Evolutionary conservation across 2,888 invertebrate species (phyloP).

Genomic region (Willowsia nigromaculata): DNA sequence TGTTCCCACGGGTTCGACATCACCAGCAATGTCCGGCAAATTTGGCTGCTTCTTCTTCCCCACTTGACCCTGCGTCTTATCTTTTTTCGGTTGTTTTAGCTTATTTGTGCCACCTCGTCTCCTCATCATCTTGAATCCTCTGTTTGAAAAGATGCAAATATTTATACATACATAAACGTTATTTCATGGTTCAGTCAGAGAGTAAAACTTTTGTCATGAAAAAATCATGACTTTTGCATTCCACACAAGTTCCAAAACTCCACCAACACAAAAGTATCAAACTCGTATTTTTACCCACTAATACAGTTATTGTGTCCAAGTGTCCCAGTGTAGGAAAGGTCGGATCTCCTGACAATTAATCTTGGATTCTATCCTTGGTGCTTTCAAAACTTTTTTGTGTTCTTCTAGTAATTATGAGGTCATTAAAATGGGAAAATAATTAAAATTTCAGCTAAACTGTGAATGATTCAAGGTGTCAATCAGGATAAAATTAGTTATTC

Average conservation of each 20-base stretch:
- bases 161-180: too few species aligned
- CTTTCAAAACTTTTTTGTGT: conserved; percentile 8
- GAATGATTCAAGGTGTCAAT: too few species aligned
- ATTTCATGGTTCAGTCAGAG: too few species aligned
- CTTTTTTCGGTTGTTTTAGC: not conserved
- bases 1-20: not conserved
- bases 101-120: conserved; percentile 32
- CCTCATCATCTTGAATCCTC: not conserved
- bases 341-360: not conserved
- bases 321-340: not conserved
- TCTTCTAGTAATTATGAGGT: not conserved
- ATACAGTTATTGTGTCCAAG: not conserved
- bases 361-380: conserved; percentile 41
- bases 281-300: not conserved
- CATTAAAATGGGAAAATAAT: too few species aligned
- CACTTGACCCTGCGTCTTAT: not conserved
- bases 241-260: too few species aligned
- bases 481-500: too few species aligned
- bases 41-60: not conserved
- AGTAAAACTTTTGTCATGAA: too few species aligned
- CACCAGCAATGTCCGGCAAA: conserved; percentile 28
- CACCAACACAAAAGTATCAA: too few species aligned
- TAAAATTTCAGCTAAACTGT: too few species aligned
- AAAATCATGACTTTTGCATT: too few species aligned
- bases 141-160: not conserved